phyloP scores from a whole-genome alignment of 2,888 invertebrate species.

The Poecilus cupreus region DNA sequence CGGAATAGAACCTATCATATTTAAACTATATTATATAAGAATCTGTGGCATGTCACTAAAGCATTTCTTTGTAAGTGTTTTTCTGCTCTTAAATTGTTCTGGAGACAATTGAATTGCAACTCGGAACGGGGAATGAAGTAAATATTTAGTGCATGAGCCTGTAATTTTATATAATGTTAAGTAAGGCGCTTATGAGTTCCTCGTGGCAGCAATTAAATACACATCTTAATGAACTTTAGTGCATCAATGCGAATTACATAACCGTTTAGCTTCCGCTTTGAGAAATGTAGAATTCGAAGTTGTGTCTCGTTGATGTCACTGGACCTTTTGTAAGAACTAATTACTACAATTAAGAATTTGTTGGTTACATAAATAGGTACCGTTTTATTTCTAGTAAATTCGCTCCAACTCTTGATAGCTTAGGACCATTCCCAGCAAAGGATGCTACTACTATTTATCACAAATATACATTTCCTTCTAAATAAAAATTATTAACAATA shows the following conservation, averaged over 20 bases:
- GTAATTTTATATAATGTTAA: not conserved
- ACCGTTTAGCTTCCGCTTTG: not conserved
- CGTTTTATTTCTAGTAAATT: too few species aligned
- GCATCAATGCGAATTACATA: not conserved
- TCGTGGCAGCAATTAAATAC: constrained; percentile 10
- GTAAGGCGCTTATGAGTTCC: not conserved
- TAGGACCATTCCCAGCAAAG: too few species aligned
- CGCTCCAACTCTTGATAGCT: too few species aligned
- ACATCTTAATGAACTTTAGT: constrained; percentile 17
- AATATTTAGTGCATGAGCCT: constrained; percentile 21
- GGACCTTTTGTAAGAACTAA: too few species aligned
- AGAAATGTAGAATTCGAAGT: not conserved
- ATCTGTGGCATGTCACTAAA: not conserved
- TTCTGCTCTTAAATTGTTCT: constrained; percentile 1
- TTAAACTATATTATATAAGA: too few species aligned
- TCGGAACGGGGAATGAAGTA: not conserved
- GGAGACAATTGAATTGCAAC: constrained; percentile 39
- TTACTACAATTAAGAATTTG: too few species aligned
- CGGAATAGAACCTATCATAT: too few species aligned
- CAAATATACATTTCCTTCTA: too few species aligned
- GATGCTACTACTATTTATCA: too few species aligned
- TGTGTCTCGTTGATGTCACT: not conserved
- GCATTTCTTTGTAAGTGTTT: not conserved
- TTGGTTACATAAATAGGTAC: too few species aligned
- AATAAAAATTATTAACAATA: too few species aligned